phyloP scores from a whole-genome alignment of 1,140 invertebrate genomes.

The Cydia fagiglandana region DNA sequence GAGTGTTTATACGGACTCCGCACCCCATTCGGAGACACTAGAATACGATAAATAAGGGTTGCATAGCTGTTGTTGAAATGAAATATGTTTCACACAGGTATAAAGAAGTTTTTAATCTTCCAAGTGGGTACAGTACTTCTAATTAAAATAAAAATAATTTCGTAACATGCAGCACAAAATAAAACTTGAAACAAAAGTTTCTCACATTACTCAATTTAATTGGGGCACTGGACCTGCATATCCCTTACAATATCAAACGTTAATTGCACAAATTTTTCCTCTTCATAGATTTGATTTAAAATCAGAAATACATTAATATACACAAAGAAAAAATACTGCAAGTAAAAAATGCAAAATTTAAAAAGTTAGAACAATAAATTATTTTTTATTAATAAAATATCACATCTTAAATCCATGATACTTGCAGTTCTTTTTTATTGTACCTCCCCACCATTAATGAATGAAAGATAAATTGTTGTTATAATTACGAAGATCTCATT shows the following conservation, averaged over 20 bases:
- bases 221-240: slow-evolving; percentile 30
- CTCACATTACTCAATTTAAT: slow-evolving; percentile 19
- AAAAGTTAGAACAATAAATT: slow-evolving; percentile 54
- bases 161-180: slow-evolving; percentile 39
- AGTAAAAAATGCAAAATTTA: slow-evolving; percentile 39
- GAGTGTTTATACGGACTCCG: no score
- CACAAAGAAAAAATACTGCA: slow-evolving; percentile 32
- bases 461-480: slow-evolving; percentile 41
- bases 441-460: slow-evolving; percentile 47
- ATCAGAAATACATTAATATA: slow-evolving; percentile 26
- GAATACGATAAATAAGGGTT: no score
- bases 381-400: slow-evolving; percentile 71
- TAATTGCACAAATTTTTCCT: slow-evolving; percentile 28
- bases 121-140: slow-evolving; percentile 47
- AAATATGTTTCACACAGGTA: slow-evolving; percentile 64
- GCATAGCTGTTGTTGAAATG: slow-evolving; percentile 37
- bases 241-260: slow-evolving; percentile 23
- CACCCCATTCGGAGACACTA: no score
- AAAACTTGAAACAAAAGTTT: slow-evolving; percentile 26
- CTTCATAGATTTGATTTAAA: slow-evolving; percentile 26
- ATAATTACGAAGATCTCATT: slow-evolving; percentile 39
- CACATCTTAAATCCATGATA: slow-evolving; percentile 73
- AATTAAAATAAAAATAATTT: slow-evolving; percentile 45
- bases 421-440: slow-evolving; percentile 62
- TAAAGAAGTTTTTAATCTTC: slow-evolving; percentile 61